Evolutionary conservation across 64 coral and sea anemone species (phyloP), one percentile per base, ranked within the genome.

Genomic region (Porites australiensis): DNA sequence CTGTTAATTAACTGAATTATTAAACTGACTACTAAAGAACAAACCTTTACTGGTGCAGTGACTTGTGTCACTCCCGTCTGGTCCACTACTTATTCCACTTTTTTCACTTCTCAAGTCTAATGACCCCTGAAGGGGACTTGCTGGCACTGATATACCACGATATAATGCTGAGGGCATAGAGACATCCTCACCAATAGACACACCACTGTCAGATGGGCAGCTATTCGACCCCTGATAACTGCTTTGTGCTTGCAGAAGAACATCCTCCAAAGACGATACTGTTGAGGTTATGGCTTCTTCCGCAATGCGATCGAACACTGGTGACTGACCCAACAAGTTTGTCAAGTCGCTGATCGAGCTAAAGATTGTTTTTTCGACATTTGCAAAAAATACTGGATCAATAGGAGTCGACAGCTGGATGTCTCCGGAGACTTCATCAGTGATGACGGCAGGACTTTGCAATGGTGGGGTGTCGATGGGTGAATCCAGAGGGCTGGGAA

Each of bases 291-390:
- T 84, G 6, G 81, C 48, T 12, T 84, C 81, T 20, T 84, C 81
- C 69, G 81, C 81, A 22, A 84, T 84, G 47, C 62, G 81, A 84
- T 84, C 81, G 51, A 84, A 84, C 13, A 63, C 50, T 69, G 81
- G 51, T 13, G 81, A 67, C 12, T 69, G 61, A 18, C 81, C 81
- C 19, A 84, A 21, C 18, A 84, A 46, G 46, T 69, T 68, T 49
- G 1, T 50, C 20, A 84, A 51, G 63, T 68, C 61, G 13, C 81
- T 47, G 50, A 84, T 84, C 18, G 81, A 84, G 81, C 81, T 84
- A 19, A 84, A 84, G 46, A 84, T 84, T 18, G 81, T 84, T 7
- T 69, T 44, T 14, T 84, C 81, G 13, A 47, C 81, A 84, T n/a
- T 68, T 21, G 81, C 63, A 48, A 84, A 47, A 19, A 84, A 68